phyloP scores from a whole-genome alignment of 2,113 vertebrate species.

The Pterocles burchelli region DNA sequence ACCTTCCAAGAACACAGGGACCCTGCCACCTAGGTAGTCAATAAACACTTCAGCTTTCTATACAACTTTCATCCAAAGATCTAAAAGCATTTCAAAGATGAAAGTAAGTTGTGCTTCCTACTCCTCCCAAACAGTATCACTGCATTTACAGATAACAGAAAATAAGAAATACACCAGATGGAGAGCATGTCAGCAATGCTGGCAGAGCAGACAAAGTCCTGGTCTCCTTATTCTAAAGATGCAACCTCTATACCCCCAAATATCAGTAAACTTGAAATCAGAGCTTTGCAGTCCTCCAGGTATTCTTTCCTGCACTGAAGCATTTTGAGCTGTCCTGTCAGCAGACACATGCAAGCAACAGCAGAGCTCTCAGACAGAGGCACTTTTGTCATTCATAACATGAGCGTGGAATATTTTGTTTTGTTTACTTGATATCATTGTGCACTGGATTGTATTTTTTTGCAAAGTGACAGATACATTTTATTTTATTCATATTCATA shows the following conservation, averaged over 20 bases:
- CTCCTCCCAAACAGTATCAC: background rate
- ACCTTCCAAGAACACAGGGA: background rate
- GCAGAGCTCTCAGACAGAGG: background rate
- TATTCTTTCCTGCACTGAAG: background rate
- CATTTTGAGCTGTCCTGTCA: background rate
- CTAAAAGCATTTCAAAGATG: background rate
- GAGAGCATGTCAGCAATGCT: background rate
- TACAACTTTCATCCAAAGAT: background rate
- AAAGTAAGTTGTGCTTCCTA: background rate
- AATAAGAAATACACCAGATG: background rate
- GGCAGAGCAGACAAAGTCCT: background rate
- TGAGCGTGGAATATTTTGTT: background rate
- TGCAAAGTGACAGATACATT: conserved; percentile 8
- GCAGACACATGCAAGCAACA: background rate
- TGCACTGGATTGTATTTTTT: background rate
- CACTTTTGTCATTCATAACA: conserved; percentile 31
- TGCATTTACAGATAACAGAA: background rate
- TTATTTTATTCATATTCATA: background rate
- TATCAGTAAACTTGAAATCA: background rate
- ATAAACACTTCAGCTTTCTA: background rate
- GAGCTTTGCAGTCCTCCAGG: background rate
- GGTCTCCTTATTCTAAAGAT: background rate
- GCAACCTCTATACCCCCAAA: background rate
- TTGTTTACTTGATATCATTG: conserved; percentile 39
- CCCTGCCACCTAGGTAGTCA: no score